Conservation (phyloP, 2,113 vertebrate species). For the Apaloderma vittatum region DNA sequence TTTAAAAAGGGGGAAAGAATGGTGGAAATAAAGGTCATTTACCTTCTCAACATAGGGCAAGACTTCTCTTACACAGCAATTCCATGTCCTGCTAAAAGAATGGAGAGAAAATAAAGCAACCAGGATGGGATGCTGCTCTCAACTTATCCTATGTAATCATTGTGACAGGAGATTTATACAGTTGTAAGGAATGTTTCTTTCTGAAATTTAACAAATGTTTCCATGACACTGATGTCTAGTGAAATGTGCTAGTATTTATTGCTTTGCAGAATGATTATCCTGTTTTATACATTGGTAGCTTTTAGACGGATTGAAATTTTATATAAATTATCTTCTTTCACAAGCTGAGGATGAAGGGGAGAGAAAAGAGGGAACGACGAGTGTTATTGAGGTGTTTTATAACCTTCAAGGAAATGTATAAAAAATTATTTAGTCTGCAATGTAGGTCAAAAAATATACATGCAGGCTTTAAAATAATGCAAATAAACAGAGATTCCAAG, state of each 20-base stretch:
- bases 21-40: neutral
- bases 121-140: conserved; percentile 33
- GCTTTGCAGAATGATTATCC: conserved; percentile 54
- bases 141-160: conserved; percentile 43
- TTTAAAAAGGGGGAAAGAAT: neutral
- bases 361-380: neutral
- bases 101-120: conserved; percentile 34
- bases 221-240: conserved; percentile 44
- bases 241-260: conserved; percentile 69
- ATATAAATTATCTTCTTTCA: neutral
- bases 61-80: neutral
- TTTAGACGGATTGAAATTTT: conserved; percentile 65
- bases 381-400: neutral
- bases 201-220: conserved; percentile 66
- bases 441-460: neutral
- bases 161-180: conserved; percentile 55
- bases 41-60: neutral
- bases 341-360: neutral
- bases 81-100: neutral
- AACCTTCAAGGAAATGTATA: neutral
- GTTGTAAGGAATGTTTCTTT: conserved; percentile 66
- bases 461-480: neutral
- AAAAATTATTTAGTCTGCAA: conserved; percentile 36
- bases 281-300: conserved; percentile 57
- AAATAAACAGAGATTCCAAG: neutral